Evolutionary conservation across 2,113 vertebrate species (phyloP).

Genomic region (Thamnaconus septentrionalis): DNA sequence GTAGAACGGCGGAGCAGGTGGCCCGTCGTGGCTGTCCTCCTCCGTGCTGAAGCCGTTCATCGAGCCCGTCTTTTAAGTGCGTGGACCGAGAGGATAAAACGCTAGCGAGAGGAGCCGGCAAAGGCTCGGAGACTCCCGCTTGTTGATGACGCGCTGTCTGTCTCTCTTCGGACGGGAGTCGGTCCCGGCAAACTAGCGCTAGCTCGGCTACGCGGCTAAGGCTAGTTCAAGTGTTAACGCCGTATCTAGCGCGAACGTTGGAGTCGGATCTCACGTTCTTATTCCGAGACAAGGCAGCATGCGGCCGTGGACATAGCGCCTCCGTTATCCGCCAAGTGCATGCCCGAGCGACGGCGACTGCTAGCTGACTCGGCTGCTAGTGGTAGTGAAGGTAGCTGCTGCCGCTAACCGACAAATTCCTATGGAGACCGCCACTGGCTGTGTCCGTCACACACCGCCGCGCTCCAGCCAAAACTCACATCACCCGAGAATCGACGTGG

Average conservation of each 20-base stretch:
- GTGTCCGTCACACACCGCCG: background rate
- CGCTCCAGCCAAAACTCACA: background rate
- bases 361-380: constrained; percentile 27
- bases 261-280: background rate
- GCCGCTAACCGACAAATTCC: constrained; percentile 50
- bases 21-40: constrained; percentile 94
- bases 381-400: no score
- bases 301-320: constrained; percentile 20
- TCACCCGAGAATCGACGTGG: background rate
- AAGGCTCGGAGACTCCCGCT: no score
- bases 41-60: constrained; percentile 99
- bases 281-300: background rate
- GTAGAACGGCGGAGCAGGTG: constrained; percentile 84
- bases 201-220: constrained; percentile 8
- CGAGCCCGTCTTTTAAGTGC: background rate
- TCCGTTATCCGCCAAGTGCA: constrained; percentile 8
- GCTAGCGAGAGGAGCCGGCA: background rate
- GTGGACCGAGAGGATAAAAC: background rate
- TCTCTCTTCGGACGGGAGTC: constrained; percentile 13
- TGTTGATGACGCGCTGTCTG: constrained; percentile 18
- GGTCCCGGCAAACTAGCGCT: constrained; percentile 18
- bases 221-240: no score
- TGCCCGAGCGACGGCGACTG: constrained; percentile 1
- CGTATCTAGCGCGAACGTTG: background rate
- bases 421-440: constrained; percentile 13